Base-by-base conservation (phyloP, 2,113 vertebrate species). In the Microtus ochrogaster region DNA sequence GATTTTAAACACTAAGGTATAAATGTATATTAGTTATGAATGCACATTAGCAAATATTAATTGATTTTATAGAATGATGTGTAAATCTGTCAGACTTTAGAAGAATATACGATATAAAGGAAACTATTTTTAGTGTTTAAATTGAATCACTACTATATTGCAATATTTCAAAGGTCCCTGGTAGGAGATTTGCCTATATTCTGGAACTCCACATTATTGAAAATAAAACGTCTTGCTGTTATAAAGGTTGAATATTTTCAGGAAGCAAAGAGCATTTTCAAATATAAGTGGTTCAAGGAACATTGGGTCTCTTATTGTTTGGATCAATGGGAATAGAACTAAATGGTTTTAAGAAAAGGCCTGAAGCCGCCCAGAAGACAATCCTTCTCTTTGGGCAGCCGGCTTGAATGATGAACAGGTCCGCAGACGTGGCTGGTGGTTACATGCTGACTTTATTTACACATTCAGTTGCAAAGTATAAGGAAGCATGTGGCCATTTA, bases 361-460 rank as follows among this genome's bases (percentile, higher is more conserved):
- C 95, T 72, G 91, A 97, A 98, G 96, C 88, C 96, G 96, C 93
- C 28, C 39, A 92, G 97, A 94, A 79, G 86, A 96, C 77, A 63
- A 91, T 94, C 91, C 90, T 95, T 96, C 96, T 78, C 77, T 94
- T 93, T 83, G 28, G 12, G 66, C 92, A 61, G 79, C 89, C 41
- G 89, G 8, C 81, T 88, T 90, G 89, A 96, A 86, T 89, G 88
- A 94, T 94, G 89, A 97, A n/a, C 65, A 94, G 96, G 65, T 66
- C 33, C 13, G 36, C 30, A 73, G 36, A 96, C 94, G 95, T 89
- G 81, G 85, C 66, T 74, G 63, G 79, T 41, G 90, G 61, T 55
- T 96, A 88, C 97, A 95, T 93, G 92, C 87, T 96, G 44, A 55
- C 92, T 98, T 95, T 3, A 97, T 88, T 98, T 97, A 97, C 89